These are phyloP conservation scores for Schizopygopsis malacanthus DNA, from an alignment of 2,797 vertebrate genomes.

Conservation along the genomic window DNA sequence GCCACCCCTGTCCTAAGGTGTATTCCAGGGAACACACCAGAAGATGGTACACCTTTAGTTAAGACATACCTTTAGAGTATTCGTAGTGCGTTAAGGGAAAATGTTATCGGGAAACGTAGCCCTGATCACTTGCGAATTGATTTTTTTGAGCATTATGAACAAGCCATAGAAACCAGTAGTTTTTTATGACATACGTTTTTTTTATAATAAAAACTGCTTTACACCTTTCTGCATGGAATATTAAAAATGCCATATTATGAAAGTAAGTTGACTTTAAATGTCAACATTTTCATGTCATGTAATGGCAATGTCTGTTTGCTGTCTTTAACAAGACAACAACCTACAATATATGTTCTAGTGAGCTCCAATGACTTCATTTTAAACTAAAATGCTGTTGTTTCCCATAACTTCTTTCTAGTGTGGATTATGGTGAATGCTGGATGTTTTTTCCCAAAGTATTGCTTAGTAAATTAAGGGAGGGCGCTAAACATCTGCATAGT, in stretches of 20 bases:
- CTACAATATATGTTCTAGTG: background rate
- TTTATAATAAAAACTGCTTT: background rate
- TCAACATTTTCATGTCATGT: background rate
- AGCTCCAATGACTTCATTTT: background rate
- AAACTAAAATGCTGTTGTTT: background rate
- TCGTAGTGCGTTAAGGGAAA: background rate
- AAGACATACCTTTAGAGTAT: too few relatives aligned
- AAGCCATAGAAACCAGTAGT: background rate
- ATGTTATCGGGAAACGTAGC: too few relatives aligned
- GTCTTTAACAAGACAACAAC: background rate
- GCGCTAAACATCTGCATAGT: constrained; percentile 52
- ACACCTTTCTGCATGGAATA: background rate
- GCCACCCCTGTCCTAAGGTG: too few relatives aligned
- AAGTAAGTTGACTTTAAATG: background rate
- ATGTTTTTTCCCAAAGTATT: background rate
- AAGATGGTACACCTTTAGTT: too few relatives aligned
- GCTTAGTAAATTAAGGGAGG: constrained; percentile 31
- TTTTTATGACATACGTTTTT: background rate
- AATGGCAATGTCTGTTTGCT: background rate
- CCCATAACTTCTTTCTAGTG: background rate
- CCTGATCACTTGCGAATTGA: background rate
- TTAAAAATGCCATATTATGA: background rate
- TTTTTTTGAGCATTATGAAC: background rate
- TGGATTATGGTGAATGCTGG: constrained; percentile 29
- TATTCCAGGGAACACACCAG: too few relatives aligned